phyloP scores from a whole-genome alignment of 2,113 vertebrate genomes.

The Phoxinus phoxinus region DNA sequence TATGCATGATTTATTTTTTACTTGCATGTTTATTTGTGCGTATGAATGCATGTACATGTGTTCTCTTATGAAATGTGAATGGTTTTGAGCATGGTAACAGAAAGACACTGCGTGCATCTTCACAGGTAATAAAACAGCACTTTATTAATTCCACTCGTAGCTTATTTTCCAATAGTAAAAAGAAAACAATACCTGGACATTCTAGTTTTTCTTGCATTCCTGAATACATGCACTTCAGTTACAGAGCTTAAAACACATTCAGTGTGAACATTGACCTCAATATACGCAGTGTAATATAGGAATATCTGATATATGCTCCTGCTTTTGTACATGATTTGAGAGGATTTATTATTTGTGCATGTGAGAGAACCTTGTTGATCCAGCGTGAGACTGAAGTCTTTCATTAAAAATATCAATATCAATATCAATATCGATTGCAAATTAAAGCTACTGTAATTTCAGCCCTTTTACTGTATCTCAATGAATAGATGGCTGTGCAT shows the following conservation, averaged over 20 bases:
- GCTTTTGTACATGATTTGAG: not conserved
- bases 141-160: constrained; percentile 75
- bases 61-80: not conserved
- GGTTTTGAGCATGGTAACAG: not conserved
- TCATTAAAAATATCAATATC: too few species aligned
- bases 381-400: not conserved
- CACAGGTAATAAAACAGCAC: constrained; percentile 47
- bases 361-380: not conserved
- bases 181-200: constrained; percentile 56
- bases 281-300: constrained; percentile 5
- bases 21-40: not conserved
- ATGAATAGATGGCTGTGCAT: not conserved
- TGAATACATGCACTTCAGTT: constrained; percentile 63
- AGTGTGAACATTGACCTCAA: constrained; percentile 63
- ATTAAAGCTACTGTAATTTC: not conserved
- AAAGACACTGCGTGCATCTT: not conserved
- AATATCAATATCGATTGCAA: not conserved
- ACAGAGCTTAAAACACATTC: constrained; percentile 60
- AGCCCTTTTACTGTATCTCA: not conserved
- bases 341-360: not conserved
- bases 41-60: not conserved
- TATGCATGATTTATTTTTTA: not conserved
- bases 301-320: not conserved
- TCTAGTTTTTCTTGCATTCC: constrained; percentile 56
- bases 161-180: constrained; percentile 71